Evolutionary conservation across 2,113 vertebrate genomes (phyloP), one percentile per base, ranked within the genome.

Genomic region (Chunga burmeisteri): DNA sequence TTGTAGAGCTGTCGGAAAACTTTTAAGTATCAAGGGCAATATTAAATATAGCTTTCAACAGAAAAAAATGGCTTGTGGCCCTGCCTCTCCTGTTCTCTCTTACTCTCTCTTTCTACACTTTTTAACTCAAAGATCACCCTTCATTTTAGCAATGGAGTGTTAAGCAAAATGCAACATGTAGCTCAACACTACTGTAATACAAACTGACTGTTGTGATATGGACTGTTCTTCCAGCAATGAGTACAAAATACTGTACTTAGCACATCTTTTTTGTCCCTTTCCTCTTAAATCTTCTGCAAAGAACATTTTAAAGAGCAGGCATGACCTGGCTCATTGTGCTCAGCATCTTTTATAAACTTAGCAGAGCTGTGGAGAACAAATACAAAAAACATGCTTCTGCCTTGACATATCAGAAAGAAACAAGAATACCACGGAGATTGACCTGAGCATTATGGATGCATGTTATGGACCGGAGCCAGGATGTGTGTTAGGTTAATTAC

Each of bases 401-500:
- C 50, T 63, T 71, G 50, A 47, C 23, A 25, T 58, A 81, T 53
- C 42, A 59, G 77, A 70, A 90, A 79, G 72, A 93, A 80, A 79
- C 34, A 89, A 58, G 50, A 80, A 27, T 58, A 25, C 40, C 46
- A 66, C 19, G 44, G 66, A 86, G 81, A 65, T 7, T 80, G 63
- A 88, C 84, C 81, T 70, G 21, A 70, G 59, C 63, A 40, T 62
- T 55, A 49, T 11, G 32, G 59, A 53, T 86, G 27, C 34, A 56
- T 46, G 26, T 42, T 30, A 46, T 67, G 46, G 42, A 34, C 7
- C 9, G 67, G 16, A 95, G 38, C 53, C 85, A 81, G 77, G 75
- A 86, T 88, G 77, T 90, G 68, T 53, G 83, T 92, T 95, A 95
- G 89, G 94, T 96, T 96, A 94, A 90, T 83, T 83, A 78, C 65